These are phyloP conservation scores for Actinia tenebrosa DNA, from an alignment of 64 coral and sea anemone genomes.

Conservation along the genomic window DNA sequence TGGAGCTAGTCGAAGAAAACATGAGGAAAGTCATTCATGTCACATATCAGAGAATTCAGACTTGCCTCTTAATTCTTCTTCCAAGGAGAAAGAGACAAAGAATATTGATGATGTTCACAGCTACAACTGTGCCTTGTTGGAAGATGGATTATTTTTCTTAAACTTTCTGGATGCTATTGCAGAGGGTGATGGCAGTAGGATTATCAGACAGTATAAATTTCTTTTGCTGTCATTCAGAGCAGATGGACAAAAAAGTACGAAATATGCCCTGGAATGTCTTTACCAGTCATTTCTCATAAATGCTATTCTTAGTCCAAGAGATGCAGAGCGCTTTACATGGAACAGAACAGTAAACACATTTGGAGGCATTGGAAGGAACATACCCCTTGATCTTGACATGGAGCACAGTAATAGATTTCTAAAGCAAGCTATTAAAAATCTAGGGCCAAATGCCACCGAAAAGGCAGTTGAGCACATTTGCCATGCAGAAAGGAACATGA, in stretches of 20 bases:
- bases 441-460: slow-evolving; percentile 52
- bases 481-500: slow-evolving; percentile 7
- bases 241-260: not conserved
- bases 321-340: slow-evolving; percentile 44
- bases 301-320: slow-evolving; percentile 35
- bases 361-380: slow-evolving; percentile 12
- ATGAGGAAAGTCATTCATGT: slow-evolving; percentile 34
- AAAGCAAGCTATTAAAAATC: slow-evolving; percentile 39
- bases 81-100: slow-evolving; percentile 4
- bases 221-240: slow-evolving; percentile 28
- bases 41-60: slow-evolving; percentile 22
- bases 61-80: not conserved
- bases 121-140: slow-evolving; percentile 56
- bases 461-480: slow-evolving; percentile 45
- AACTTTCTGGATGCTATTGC: slow-evolving; percentile 24
- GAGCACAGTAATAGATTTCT: slow-evolving; percentile 54
- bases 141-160: slow-evolving; percentile 46
- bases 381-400: slow-evolving; percentile 48
- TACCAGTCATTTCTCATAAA: slow-evolving; percentile 35
- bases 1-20: slow-evolving; percentile 46
- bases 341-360: slow-evolving; percentile 43
- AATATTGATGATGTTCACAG: slow-evolving; percentile 43
- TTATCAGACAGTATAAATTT: slow-evolving; percentile 44
- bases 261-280: slow-evolving; percentile 52
- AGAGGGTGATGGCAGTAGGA: slow-evolving; percentile 54